Base-by-base conservation (phyloP, 2,113 vertebrate species). In the Addax nasomaculatus region DNA sequence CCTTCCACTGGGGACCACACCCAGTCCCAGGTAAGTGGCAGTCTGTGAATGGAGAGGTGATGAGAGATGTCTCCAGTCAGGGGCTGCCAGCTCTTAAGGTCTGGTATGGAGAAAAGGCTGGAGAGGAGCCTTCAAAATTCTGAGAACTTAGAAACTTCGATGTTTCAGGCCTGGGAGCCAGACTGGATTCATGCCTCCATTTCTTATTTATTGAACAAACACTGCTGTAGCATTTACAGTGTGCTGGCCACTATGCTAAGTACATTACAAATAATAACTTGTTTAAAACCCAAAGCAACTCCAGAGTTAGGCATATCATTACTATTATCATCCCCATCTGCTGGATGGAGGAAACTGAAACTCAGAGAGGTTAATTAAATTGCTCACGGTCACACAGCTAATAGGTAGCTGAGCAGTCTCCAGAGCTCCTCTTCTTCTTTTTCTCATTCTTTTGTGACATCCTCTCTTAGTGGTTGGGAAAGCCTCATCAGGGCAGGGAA, bases 201-300 rank as follows among this genome's bases (percentile, higher is more conserved):
- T 76, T 85, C 83, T 94, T 94, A 97, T 89, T 97, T 67, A 93
- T 76, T 80, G 57, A 87, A 51, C 39, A 96, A 90, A 93, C 76
- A 93, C 51, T 93, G 76, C 51, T 85, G 12, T 51, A 83, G 64
- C 39, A 12, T 73, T 96, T 96, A 62, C 43, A 53, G 17, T 53
- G 30, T 0, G 0, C 73, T 43, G 64, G 55, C 84, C 43, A 5
- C 45, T 55, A 7, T 53, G 90, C 51, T 73, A 96, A 94, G 49
- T n/a, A 16, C 33, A 60, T 55, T 47, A 53, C 93, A 97, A 64
- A 80, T 64, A 94, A 76, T 86, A 90, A 73, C 89, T 96, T 95
- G 92, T 96, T 87, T 87, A 57, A 81, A 45, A 21, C 58, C 85
- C 87, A 10, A 2, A 45, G 62, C 19, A 36, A 13, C 3, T 43